Evolutionary conservation across 2,888 invertebrate genomes (phyloP).

Genomic region (Nymphalis c-album): DNA sequence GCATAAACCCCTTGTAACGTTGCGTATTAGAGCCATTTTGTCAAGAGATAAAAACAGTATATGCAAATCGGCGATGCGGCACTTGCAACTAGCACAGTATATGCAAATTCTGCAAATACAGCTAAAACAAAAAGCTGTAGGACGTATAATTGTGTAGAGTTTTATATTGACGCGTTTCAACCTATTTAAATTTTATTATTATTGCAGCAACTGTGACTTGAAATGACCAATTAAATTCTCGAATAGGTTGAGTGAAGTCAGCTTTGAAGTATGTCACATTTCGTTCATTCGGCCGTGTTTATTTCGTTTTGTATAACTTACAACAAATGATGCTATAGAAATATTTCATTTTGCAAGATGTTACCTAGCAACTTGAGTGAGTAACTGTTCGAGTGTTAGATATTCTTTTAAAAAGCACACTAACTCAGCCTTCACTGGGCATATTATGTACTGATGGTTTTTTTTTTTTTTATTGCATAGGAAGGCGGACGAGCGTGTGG

Average conservation of each 20-base stretch:
- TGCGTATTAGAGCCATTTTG: conserved; percentile 14
- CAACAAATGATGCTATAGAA: too few relatives aligned
- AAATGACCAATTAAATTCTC: conserved; percentile 5
- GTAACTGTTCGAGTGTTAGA: too few relatives aligned
- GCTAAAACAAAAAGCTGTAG: conserved; percentile 12
- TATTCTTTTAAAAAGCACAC: too few relatives aligned
- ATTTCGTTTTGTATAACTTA: too few relatives aligned
- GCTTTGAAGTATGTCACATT: not conserved
- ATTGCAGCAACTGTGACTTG: conserved; percentile 7
- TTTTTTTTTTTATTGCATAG: too few relatives aligned
- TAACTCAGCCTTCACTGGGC: too few relatives aligned
- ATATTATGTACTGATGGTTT: too few relatives aligned
- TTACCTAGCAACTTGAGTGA: too few relatives aligned
- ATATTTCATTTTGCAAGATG: too few relatives aligned
- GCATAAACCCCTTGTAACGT: conserved; percentile 9
- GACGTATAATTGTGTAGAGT: conserved; percentile 12
- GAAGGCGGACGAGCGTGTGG: too few relatives aligned
- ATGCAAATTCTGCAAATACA: conserved; percentile 22
- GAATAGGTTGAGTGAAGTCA: not conserved
- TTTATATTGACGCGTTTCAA: conserved; percentile 18
- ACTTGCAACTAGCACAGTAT: conserved; percentile 11
- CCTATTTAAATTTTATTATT: conserved; percentile 23
- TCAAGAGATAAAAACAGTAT: conserved; percentile 7
- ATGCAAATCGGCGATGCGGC: conserved; percentile 11
- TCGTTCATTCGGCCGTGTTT: not conserved